A percentile compares a stretch with the other conserved stretches of the same genome.
Conservation (phyloP, 2,113 vertebrate species). For the Corvus moneduloides region DNA sequence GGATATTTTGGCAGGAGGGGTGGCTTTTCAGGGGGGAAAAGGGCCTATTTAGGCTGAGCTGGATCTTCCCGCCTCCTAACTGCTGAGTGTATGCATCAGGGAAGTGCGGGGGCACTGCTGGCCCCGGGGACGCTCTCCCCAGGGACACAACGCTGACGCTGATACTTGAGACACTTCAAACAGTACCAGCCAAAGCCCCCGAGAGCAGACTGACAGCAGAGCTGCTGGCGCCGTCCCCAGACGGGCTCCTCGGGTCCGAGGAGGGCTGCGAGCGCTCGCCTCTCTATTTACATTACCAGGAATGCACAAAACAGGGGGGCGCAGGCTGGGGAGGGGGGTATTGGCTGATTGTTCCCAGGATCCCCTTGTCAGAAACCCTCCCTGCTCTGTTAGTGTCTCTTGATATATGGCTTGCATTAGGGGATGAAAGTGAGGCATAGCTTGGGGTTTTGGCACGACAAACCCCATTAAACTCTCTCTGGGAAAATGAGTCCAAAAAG, state of each 20-base stretch:
- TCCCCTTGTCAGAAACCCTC: conserved; percentile 66
- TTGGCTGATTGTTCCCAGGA: conserved; percentile 70
- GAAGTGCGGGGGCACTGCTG: not conserved
- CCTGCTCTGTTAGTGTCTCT: conserved; percentile 63
- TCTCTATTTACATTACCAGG: conserved; percentile 60
- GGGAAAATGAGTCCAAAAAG: conserved; percentile 67
- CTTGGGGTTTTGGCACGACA: conserved; percentile 70
- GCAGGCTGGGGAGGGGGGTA: not conserved
- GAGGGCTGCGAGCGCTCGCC: not conserved
- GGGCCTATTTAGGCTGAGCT: not conserved
- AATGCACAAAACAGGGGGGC: conserved; percentile 27
- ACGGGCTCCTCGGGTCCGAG: conserved; percentile 19
- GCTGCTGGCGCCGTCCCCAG: conserved; percentile 26
- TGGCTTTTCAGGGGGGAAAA: not conserved
- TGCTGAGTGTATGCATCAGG: accelerated
- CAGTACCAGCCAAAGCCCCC: not conserved
- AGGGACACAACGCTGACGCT: not conserved
- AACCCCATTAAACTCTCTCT: conserved; percentile 72
- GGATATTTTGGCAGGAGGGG: not conserved
- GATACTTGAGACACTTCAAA: conserved; percentile 22
- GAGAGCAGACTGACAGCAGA: conserved; percentile 15
- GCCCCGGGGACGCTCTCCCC: not conserved
- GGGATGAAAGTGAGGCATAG: conserved; percentile 72
- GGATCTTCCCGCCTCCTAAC: not conserved
- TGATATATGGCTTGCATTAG: conserved; percentile 73